Evolutionary conservation across 2,113 vertebrate species (phyloP).

Genomic region (Etheostoma spectabile): DNA sequence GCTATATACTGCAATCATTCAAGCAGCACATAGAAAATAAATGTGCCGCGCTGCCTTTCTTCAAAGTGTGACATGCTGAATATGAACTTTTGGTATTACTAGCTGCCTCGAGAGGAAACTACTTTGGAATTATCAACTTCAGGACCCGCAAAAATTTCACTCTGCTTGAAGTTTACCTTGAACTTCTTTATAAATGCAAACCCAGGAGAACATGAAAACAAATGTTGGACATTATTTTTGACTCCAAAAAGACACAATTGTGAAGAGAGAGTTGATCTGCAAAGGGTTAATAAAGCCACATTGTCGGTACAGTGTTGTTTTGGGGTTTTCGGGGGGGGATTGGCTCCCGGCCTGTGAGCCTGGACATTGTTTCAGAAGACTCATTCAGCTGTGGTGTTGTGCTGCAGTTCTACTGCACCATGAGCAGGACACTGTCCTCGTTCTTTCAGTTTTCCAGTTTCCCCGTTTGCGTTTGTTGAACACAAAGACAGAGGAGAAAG

Average conservation of each 20-base stretch:
- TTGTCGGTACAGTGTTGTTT: constrained; percentile 20
- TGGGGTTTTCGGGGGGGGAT: background rate
- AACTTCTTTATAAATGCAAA: background rate
- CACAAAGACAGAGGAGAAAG: constrained; percentile 16
- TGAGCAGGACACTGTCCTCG: constrained; percentile 66
- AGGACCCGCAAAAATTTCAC: too few relatives aligned
- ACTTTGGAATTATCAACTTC: too few relatives aligned
- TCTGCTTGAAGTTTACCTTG: background rate
- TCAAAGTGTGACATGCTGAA: too few relatives aligned
- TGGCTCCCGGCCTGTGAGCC: constrained; percentile 9
- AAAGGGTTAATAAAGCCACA: background rate
- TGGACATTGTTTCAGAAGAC: constrained; percentile 56
- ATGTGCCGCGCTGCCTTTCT: background rate
- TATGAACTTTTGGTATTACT: too few relatives aligned
- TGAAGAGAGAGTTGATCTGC: too few relatives aligned
- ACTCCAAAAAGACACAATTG: too few relatives aligned
- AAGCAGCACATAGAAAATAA: background rate
- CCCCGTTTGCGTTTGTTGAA: constrained; percentile 24
- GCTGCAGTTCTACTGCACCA: constrained; percentile 56
- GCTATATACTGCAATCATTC: background rate
- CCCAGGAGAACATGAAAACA: background rate
- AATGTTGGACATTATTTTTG: too few relatives aligned
- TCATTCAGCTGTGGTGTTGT: constrained; percentile 56
- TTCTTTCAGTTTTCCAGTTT: constrained; percentile 66
- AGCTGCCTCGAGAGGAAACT: too few relatives aligned